These are phyloP conservation scores for Lutjanus campechanus DNA, from an alignment of 2,797 vertebrate species.

Conservation along the genomic window DNA sequence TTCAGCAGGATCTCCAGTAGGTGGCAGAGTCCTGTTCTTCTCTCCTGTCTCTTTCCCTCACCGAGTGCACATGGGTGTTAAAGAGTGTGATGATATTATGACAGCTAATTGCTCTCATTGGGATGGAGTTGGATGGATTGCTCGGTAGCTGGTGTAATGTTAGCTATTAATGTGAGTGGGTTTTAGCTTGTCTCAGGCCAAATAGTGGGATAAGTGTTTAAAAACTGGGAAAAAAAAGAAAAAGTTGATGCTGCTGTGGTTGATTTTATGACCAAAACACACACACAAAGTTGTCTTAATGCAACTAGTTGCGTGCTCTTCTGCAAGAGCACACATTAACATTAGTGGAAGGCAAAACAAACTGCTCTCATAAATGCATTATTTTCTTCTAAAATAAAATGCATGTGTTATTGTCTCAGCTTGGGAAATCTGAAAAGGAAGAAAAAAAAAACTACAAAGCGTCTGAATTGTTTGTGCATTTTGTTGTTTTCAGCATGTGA, in stretches of 20 bases:
- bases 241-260: conserved; percentile 41
- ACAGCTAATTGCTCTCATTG: conserved; percentile 84
- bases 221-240: conserved; percentile 20
- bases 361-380: conserved; percentile 50
- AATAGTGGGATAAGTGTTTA: conserved; percentile 61
- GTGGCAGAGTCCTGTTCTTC: conserved; percentile 83
- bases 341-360: conserved; percentile 27
- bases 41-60: conserved; percentile 51
- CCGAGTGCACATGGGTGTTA: conserved; percentile 74
- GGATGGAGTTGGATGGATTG: conserved; percentile 77
- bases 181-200: conserved; percentile 64
- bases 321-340: conserved; percentile 16
- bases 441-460: conserved; percentile 55
- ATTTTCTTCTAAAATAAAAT: conserved; percentile 44
- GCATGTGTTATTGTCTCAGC: conserved; percentile 32
- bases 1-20: conserved; percentile 84
- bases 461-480: conserved; percentile 54
- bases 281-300: conserved; percentile 17
- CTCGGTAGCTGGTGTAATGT: conserved; percentile 71
- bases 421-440: conserved; percentile 36
- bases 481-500: conserved; percentile 71
- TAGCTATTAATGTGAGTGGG: conserved; percentile 73
- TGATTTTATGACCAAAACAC: conserved; percentile 24
- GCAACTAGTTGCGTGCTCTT: conserved; percentile 25
- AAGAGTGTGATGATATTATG: conserved; percentile 84